These are phyloP conservation scores for Pogona vitticeps DNA, from an alignment of 2,113 vertebrate species.

Conservation along the genomic window DNA sequence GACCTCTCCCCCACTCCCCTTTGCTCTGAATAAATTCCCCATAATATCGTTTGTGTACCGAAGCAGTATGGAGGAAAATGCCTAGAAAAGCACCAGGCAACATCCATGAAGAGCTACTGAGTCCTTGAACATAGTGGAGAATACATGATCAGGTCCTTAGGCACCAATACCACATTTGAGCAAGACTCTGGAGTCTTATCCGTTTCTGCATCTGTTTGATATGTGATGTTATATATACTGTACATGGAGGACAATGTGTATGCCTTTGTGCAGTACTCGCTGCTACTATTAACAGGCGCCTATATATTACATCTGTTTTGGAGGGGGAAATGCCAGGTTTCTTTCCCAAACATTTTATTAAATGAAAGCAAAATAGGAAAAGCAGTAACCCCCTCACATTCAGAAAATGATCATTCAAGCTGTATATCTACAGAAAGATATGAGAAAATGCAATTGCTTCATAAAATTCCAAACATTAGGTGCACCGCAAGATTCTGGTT, in stretches of 20 bases:
- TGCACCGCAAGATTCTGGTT: constrained; percentile 2
- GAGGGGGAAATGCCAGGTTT: background rate
- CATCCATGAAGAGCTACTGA: no score
- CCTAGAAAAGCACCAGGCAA: no score
- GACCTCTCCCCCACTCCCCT: background rate
- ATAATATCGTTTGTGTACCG: background rate
- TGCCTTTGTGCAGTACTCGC: background rate
- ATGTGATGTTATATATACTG: background rate
- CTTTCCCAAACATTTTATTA: constrained; percentile 45
- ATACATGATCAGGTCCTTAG: background rate
- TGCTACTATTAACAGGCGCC: background rate
- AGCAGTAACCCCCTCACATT: constrained; percentile 41
- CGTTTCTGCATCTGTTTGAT: background rate
- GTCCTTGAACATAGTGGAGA: background rate
- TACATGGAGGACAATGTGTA: background rate
- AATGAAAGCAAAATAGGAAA: constrained; percentile 22
- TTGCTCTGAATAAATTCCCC: background rate
- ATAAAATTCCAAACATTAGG: constrained; percentile 24
- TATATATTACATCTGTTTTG: constrained; percentile 35
- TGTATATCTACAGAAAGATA: constrained; percentile 6
- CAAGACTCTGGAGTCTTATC: background rate
- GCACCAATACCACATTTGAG: background rate
- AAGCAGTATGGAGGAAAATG: background rate
- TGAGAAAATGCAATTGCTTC: constrained; percentile 34
- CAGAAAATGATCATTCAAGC: constrained; percentile 45